Evolutionary conservation across 2,797 vertebrate genomes (phyloP), one percentile per base, ranked within the genome.

Genomic region (Mus spretus): DNA sequence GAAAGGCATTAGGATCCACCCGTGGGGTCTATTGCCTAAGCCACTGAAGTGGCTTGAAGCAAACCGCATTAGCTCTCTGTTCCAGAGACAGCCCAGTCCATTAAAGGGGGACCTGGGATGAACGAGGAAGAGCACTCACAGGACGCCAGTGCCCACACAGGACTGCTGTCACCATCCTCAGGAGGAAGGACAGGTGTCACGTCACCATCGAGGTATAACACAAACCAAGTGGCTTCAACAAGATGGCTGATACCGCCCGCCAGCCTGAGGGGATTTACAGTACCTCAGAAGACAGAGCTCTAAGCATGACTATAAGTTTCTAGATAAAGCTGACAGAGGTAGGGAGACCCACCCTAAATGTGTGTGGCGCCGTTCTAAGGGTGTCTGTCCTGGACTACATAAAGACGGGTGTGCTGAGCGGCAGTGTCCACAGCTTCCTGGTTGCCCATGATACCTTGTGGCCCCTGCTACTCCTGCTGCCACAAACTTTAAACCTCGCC

Each of bases 11-110:
- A 7, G 55, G 59, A 75, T 31, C 84, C 61, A 40, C 72, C 90
- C 75, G 24, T 26, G 0, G 72, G 53, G 55, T 37, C 80, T 15
- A 28, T 0, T 0, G 61, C 78, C 92, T 96, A 37, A 93, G 88
- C 79, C 61, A 84, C 90, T 65, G 61, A 12, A 75, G 93, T 74
- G 72, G 80, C 87, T 90, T 53, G 4, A 40, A 84, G 70, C 28
- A 84, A 86, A 89, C 19, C 0, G 3, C 50, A 11, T 24, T 26
- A 47, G 59, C n/a, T 40, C 72, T 67, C 89, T 80, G 78, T 37
- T 83, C 89, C 75, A 53, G 4, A 57, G 61, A 47, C 53, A 70
- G 47, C 14, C 31, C 67, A 8, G 20, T 11, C 61, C 92, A 90
- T 44, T 31, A 84, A 75, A 81, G 1, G 47, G 67, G 79, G 57